phyloP scores from a whole-genome alignment of 2,888 invertebrate species.

The Nephrocerus scutellatus region DNA sequence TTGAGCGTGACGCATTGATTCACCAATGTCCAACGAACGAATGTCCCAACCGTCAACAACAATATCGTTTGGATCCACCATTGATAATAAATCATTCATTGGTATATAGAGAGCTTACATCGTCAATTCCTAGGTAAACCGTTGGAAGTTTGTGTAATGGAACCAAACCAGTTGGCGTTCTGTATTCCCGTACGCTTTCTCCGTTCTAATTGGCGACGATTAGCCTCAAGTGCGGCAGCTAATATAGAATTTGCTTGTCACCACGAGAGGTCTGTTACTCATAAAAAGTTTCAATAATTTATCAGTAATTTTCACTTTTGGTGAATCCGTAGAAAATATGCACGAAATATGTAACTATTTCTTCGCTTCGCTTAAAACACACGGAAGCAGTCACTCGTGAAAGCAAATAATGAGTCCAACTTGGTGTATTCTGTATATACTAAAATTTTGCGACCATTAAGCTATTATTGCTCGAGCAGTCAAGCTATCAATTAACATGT shows the following conservation, averaged over 20 bases:
- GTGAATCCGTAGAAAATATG: too few relatives aligned
- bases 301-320: constrained; percentile 72
- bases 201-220: constrained; percentile 73
- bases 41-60: constrained; percentile 89
- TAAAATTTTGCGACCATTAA: too few relatives aligned
- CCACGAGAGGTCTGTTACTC: constrained; percentile 75
- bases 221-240: constrained; percentile 82
- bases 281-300: constrained; percentile 74
- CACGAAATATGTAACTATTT: too few relatives aligned
- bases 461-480: too few relatives aligned
- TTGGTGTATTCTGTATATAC: too few relatives aligned
- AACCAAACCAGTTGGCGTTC: constrained; percentile 85
- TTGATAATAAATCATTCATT: constrained; percentile 74
- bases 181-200: constrained; percentile 71
- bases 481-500: too few relatives aligned
- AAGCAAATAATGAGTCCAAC: too few relatives aligned
- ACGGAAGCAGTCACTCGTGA: too few relatives aligned
- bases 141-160: constrained; percentile 90
- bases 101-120: constrained; percentile 69
- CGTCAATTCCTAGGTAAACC: constrained; percentile 68
- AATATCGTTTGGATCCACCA: constrained; percentile 83
- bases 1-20: constrained; percentile 79
- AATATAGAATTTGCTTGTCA: constrained; percentile 96
- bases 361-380: too few relatives aligned
- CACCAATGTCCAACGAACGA: constrained; percentile 72